Evolutionary conservation across 2,113 vertebrate species (phyloP).

Genomic region (Grammomys dolichurus): DNA sequence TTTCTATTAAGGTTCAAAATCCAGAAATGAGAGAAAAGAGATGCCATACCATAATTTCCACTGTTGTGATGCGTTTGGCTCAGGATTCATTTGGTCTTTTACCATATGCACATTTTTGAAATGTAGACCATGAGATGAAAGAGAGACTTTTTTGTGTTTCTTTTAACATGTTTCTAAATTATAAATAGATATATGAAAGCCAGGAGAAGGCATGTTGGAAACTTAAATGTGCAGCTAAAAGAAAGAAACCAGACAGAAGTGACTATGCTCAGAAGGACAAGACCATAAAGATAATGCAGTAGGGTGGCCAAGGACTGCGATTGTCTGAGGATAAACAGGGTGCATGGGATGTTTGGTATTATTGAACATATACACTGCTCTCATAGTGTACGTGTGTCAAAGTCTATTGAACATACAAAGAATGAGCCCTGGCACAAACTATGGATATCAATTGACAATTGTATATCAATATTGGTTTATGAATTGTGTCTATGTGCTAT

Average conservation of each 20-base stretch:
- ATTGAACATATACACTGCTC: neutral
- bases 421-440: neutral
- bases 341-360: neutral
- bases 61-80: neutral
- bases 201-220: slow-evolving; percentile 10
- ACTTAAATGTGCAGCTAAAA: neutral
- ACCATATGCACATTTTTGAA: neutral
- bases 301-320: neutral
- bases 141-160: slow-evolving; percentile 5
- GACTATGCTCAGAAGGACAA: neutral
- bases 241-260: slow-evolving; percentile 9
- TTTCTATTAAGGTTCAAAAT: neutral
- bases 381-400: neutral
- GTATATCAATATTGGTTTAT: neutral
- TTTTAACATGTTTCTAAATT: slow-evolving; percentile 21
- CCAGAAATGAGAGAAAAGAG: neutral
- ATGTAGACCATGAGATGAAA: neutral
- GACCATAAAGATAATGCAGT: neutral
- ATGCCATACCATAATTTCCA: neutral
- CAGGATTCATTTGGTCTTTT: neutral
- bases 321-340: neutral
- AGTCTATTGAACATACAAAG: neutral
- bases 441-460: neutral
- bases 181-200: slow-evolving; percentile 7
- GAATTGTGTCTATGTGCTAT: neutral